These are phyloP conservation scores for Megaceryle torquata DNA, from an alignment of 2,113 vertebrate genomes.

Conservation along the genomic window DNA sequence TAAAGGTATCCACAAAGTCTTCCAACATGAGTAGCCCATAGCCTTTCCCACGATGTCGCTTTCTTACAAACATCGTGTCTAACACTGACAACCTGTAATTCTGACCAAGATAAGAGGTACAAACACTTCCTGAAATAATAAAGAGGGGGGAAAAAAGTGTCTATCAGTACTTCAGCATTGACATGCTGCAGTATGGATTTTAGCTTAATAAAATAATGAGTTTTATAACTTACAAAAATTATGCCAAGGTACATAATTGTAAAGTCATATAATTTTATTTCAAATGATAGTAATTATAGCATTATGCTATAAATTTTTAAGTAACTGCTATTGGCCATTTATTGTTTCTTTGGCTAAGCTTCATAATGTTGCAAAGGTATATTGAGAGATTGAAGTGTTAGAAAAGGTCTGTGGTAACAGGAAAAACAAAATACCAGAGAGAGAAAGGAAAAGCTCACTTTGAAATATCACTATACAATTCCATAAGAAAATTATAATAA, in stretches of 20 bases:
- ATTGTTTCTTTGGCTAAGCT: not conserved
- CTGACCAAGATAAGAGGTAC: conserved; percentile 31
- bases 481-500: not conserved
- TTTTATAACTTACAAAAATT: not conserved
- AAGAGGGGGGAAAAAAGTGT: not conserved
- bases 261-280: not conserved
- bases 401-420: not conserved
- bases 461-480: not conserved
- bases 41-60: conserved; percentile 74
- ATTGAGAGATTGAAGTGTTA: not conserved
- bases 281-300: not conserved
- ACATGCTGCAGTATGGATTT: not conserved
- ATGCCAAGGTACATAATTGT: not conserved
- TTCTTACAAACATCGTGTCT: conserved; percentile 88
- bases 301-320: not conserved
- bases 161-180: not conserved
- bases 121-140: conserved; percentile 76
- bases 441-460: not conserved
- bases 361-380: not conserved
- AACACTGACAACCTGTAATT: conserved; percentile 83
- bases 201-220: not conserved
- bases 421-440: not conserved
- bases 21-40: conserved; percentile 82
- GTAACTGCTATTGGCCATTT: not conserved
- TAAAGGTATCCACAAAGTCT: conserved; percentile 85